Base-by-base conservation (phyloP, 2,888 invertebrate species). In the Lumbricus terrestris region DNA sequence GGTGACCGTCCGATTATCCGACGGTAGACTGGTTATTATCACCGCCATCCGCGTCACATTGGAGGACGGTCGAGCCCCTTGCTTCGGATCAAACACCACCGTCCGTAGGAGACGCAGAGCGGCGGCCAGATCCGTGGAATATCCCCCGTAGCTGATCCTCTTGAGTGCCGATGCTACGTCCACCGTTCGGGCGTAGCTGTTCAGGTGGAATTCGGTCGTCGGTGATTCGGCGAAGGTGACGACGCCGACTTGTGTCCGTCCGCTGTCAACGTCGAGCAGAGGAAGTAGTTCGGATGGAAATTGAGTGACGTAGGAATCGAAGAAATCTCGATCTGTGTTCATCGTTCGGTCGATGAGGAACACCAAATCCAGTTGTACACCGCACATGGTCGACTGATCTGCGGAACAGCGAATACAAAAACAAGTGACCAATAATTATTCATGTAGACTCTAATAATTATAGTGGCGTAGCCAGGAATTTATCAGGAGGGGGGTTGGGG, bases 181-280 rank as follows among this genome's bases (percentile, higher is more conserved):
- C n/a, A 88, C 90, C 13, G 11, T 88, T 40, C 47, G 88, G 20
- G 40, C 47, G 90, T 90, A 91, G 34, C 82, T 42, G 85, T 91
- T 89, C 85, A 92, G 90, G 85, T 90, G 85, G 88, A 90, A 92
- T 42, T 89, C 89, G n/a, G 91, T 89, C 16, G 34, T 90, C 33
- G 91, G 90, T 11, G 29, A 47, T 34, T 88, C 90, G 23, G 85
- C 82, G 89, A 92, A 91, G 38, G 88, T 83, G 38, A 92, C 83
- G 18, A 90, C 89, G 15, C 88, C 92, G 37, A 91, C 47, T n/a
- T 90, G 88, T 35, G 90, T 90, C n/a, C 34, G 20, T 37, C 88
- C 90, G 13, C 33, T 34, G 85, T 90, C 89, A 11, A 92, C 47
- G 33, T 83, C 89, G 90, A 88, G 38, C 82, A 88, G 33, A 42